Conservation (phyloP, 2,888 invertebrate species). For the Pollenia labialis region DNA sequence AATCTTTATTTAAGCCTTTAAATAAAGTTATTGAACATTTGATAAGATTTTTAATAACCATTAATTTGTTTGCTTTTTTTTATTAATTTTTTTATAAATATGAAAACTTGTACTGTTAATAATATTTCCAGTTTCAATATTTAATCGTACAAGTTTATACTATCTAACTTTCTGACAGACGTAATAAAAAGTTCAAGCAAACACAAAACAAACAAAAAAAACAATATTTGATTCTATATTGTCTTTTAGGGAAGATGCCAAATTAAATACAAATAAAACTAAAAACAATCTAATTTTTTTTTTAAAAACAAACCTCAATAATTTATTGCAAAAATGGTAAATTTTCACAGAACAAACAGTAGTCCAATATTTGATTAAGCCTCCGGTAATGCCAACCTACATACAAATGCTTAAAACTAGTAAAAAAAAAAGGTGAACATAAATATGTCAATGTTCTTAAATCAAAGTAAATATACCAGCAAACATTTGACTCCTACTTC, state of each 20-base stretch:
- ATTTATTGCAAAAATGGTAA: neutral
- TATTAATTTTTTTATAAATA: too few species aligned
- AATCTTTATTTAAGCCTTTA: too few species aligned
- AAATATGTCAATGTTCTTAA: neutral
- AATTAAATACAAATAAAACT: neutral
- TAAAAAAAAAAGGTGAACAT: conserved; percentile 1
- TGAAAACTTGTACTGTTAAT: too few species aligned
- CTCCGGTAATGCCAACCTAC: neutral
- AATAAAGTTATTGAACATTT: too few species aligned
- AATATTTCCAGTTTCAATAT: too few species aligned
- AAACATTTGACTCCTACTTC: neutral
- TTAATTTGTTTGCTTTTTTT: too few species aligned
- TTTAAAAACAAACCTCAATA: conserved; percentile 9
- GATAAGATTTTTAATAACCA: too few species aligned
- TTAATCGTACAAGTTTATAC: too few species aligned
- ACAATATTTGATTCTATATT: neutral
- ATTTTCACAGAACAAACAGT: conserved; percentile 3
- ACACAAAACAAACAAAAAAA: too few species aligned
- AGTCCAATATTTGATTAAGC: conserved; percentile 39
- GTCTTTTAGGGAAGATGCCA: neutral
- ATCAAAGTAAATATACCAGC: neutral
- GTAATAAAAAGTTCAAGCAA: too few species aligned
- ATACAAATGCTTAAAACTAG: conserved; percentile 1
- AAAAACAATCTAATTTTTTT: conserved; percentile 8
- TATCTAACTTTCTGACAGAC: too few species aligned